Conservation (phyloP, 2,888 invertebrate species). For the Actias luna region DNA sequence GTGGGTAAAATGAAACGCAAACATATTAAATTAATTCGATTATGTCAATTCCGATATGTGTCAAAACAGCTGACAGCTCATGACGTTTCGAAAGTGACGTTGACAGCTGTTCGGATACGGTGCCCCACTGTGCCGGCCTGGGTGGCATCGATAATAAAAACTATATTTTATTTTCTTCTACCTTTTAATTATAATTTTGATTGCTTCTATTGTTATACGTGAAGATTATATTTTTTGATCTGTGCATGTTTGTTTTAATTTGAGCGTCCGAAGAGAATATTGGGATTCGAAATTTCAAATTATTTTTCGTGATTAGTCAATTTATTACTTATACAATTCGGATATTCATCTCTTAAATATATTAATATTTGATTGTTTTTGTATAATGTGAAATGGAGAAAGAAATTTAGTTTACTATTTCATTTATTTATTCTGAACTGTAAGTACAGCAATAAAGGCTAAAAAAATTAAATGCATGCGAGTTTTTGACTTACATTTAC, state of each 20-base stretch:
- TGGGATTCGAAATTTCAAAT: not conserved
- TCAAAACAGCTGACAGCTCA: slow-evolving; percentile 8
- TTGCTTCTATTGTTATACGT: not conserved
- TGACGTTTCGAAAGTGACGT: slow-evolving; percentile 4
- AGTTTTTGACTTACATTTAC: too few relatives aligned
- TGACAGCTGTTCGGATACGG: slow-evolving; percentile 7
- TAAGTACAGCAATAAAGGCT: too few relatives aligned
- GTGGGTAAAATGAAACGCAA: not conserved
- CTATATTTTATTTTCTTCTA: not conserved
- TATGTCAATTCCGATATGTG: slow-evolving; percentile 7
- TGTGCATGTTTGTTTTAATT: not conserved
- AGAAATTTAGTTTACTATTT: too few relatives aligned
- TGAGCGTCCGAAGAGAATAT: not conserved
- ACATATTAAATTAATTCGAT: not conserved
- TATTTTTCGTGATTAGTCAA: not conserved
- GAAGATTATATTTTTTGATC: not conserved
- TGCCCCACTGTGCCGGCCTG: slow-evolving; percentile 3
- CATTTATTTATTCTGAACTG: too few relatives aligned
- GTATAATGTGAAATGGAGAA: too few relatives aligned
- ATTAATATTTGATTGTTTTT: too few relatives aligned
- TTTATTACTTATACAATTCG: too few relatives aligned
- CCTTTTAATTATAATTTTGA: slow-evolving; percentile 2
- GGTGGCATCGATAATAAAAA: not conserved
- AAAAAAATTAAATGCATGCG: too few relatives aligned
- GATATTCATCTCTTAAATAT: too few relatives aligned